Evolutionary conservation across 2,113 vertebrate species (phyloP), one percentile per base, ranked within the genome.

Genomic region (Pygoscelis antarcticus): DNA sequence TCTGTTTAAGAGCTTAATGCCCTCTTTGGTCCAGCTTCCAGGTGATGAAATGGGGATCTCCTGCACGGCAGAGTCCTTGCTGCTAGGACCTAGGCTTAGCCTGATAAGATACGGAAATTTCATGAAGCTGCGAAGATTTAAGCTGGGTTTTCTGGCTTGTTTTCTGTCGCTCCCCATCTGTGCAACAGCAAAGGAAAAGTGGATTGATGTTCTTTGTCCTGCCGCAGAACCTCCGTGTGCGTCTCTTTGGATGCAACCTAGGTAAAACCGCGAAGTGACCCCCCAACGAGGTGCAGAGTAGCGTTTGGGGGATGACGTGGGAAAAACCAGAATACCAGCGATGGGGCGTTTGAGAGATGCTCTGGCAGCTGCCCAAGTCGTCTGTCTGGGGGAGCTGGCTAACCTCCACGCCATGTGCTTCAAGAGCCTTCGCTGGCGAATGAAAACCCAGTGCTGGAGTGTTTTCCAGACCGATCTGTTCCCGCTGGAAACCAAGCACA

Each of bases 61-160:
- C 62, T 16, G 2, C 36, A 5, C 1, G 26, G 46, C 68, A 8
- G 32, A 13, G 32, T 32, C 85, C 55, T 64, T 17, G 13, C 30
- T 47, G 23, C 26, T 36, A 2, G 34, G 42, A 40, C 52, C 18
- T 17, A 19, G 26, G 64, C 46, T 84, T 49, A 26, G 30, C 68
- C 58, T 18, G 22, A 6, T 22, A 40, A 82, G 42, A 55, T 3
- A 6, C 0, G 0, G 52, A 15, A 26, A 30, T 47, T 23, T 20
- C 12, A 7, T 2, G 17, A 52, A 29, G 13, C 71, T 12, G 16
- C 2, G 1, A 32, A 44, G n/a, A 19, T n/a, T n/a, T 16, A 27
- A 26, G 0, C 26, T 18, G 4, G 5, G 5, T 52, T 32, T 77
- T 29, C 17, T 64, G 11, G 12, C 11, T 52, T 7, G 10, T 25